Evolutionary conservation across 2,888 invertebrate genomes (phyloP), one percentile per base, ranked within the genome.

Genomic region (Apodemia hepburni): DNA sequence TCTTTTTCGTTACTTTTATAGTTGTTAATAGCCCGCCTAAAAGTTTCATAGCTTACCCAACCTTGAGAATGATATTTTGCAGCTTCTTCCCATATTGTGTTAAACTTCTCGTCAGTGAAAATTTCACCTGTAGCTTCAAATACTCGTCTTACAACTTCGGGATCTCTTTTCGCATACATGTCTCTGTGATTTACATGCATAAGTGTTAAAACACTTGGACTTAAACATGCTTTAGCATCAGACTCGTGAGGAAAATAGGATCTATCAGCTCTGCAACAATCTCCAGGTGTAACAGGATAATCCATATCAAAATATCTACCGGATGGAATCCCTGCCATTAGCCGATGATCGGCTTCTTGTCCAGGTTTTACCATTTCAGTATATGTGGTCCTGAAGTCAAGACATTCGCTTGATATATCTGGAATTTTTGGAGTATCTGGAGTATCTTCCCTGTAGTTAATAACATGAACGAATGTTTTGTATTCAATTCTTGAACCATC

Each of bases 41-140:
- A 93, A 8, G 93, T 93, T 75, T 93, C 92, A 54, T 85, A 89
- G 70, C 93, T 93, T 35, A 93, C 93, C 77, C 81, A 81, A 3
- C 91, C 92, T 68, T 87, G 79, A 45, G 89, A 84, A 74, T 93
- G 93, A 62, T 76, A 73, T 68, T 89, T 82, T 67, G 85, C 76
- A 2, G 93, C 93, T 68, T 87, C 81, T 65, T 89, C 77, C 93
- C 93, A 93, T 66, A 93, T 69, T 63, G 75, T 73, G 49, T 87
- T 78, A 71, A 93, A 93, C 29, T 75, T 77, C 65, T 92, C 84
- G 35, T 90, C 90, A 5, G 82, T 83, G 65, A 93, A 88, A 62
- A 80, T 74, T 69, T 92, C 92, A 1, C 93, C 93, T 3, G 86
- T 71, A 22, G 86, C 89, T 76, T 92, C 89, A 73, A 93, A 93